Evolutionary conservation across 2,888 invertebrate genomes (phyloP).

Genomic region (Neoitamus cyanurus): DNA sequence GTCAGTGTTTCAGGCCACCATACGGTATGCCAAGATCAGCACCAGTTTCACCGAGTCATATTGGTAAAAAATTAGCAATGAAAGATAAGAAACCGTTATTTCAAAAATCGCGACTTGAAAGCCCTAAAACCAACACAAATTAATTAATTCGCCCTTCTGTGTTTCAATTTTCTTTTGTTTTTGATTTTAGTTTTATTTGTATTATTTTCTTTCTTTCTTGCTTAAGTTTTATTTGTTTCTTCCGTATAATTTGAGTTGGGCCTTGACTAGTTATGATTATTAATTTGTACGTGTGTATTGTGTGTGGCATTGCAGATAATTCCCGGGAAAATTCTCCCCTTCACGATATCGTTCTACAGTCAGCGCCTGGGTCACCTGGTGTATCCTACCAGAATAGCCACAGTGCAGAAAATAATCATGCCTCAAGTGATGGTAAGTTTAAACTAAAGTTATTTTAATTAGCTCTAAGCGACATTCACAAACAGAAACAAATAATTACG

Average conservation of each 20-base stretch:
- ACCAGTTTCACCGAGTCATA: constrained; percentile 93
- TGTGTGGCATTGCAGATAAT: constrained; percentile 58
- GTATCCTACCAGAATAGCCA: constrained; percentile 59
- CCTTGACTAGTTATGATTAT: too few species aligned
- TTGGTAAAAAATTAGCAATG: constrained; percentile 73
- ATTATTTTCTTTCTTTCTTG: too few species aligned
- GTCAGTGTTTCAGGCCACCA: constrained; percentile 89
- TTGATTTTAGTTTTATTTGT: too few species aligned
- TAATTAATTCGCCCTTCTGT: background rate
- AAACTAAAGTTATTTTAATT: background rate
- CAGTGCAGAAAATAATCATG: constrained; percentile 59
- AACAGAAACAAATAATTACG: constrained; percentile 62
- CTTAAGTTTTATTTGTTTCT: too few species aligned
- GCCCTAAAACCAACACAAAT: background rate
- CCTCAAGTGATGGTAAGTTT: constrained; percentile 57
- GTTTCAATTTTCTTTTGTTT: background rate
- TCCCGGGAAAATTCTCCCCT: constrained; percentile 94
- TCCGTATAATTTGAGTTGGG: too few species aligned
- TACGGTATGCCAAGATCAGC: constrained; percentile 89
- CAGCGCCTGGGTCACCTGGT: constrained; percentile 77
- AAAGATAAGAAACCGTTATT: background rate
- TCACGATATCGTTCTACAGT: constrained; percentile 74
- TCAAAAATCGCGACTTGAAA: too few species aligned
- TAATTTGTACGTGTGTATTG: too few species aligned
- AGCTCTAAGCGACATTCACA: background rate